Evolutionary conservation across 2,888 invertebrate species (phyloP).

Genomic region (Ditula angustiorana): DNA sequence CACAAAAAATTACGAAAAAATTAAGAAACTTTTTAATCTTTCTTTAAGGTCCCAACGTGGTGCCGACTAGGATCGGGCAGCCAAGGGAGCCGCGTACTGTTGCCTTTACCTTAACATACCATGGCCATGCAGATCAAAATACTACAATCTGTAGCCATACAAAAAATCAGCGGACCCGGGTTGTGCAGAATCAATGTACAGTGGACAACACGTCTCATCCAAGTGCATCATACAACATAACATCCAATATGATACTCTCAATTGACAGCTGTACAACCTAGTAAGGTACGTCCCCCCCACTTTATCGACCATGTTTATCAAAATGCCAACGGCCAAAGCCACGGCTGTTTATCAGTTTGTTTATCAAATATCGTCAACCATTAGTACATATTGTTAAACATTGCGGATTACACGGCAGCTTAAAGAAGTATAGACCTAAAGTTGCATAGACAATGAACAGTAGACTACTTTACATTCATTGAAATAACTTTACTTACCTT

Average conservation of each 20-base stretch:
- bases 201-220: slow-evolving; percentile 66
- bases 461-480: slow-evolving; percentile 3
- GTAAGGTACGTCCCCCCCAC: slow-evolving; percentile 19
- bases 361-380: slow-evolving; percentile 65
- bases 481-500: slow-evolving; percentile 23
- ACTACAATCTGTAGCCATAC: slow-evolving; percentile 69
- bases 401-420: slow-evolving; percentile 80
- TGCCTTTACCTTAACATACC: slow-evolving; percentile 66
- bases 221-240: slow-evolving; percentile 49
- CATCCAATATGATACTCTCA: slow-evolving; percentile 67
- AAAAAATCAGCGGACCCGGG: slow-evolving; percentile 70
- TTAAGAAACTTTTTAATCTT: slow-evolving; percentile 42
- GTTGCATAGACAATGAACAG: background rate
- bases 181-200: slow-evolving; percentile 77
- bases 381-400: slow-evolving; percentile 79
- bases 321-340: slow-evolving; percentile 9
- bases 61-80: slow-evolving; percentile 55
- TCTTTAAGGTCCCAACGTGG: slow-evolving; percentile 54
- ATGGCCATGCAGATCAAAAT: slow-evolving; percentile 79
- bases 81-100: slow-evolving; percentile 56
- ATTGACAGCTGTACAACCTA: slow-evolving; percentile 53
- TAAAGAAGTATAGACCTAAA: background rate
- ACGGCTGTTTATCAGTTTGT: slow-evolving; percentile 41
- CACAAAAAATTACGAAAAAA: slow-evolving; percentile 43
- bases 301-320: slow-evolving; percentile 10